phyloP scores from a whole-genome alignment of 2,797 vertebrate species.

The Acanthis flammea region DNA sequence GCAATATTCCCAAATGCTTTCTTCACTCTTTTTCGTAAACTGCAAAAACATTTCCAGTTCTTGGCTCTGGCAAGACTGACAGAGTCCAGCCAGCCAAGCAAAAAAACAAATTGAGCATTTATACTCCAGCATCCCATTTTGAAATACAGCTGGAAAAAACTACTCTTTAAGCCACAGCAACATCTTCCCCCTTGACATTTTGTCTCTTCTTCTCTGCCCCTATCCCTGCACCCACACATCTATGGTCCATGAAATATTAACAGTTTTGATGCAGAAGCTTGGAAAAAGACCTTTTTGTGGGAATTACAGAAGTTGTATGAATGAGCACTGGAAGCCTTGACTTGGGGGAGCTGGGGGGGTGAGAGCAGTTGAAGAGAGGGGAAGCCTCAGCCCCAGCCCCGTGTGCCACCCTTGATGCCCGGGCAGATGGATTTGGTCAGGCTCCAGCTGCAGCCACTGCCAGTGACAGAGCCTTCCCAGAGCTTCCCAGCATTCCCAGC shows the following conservation, averaged over 20 bases:
- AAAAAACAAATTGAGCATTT: neutral
- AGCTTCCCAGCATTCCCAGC: neutral
- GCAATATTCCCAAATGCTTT: slow-evolving; percentile 16
- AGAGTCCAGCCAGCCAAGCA: neutral
- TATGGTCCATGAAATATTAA: neutral
- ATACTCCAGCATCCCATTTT: neutral
- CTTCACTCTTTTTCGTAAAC: slow-evolving; percentile 2
- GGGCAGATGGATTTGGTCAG: neutral
- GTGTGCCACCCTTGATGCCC: rapidly evolving
- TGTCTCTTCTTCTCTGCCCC: neutral
- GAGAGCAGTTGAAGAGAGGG: neutral
- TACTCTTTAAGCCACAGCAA: neutral
- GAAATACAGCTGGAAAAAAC: neutral
- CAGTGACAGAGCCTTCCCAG: neutral
- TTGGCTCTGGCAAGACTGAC: neutral
- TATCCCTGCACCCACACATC: rapidly evolving
- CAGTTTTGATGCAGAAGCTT: neutral
- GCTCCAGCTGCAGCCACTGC: neutral
- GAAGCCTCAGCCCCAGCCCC: rapidly evolving
- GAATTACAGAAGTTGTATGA: neutral
- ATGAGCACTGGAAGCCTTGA: neutral
- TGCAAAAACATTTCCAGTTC: slow-evolving; percentile 12
- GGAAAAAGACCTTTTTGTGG: rapidly evolving
- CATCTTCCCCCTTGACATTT: neutral
- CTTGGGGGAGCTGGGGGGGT: rapidly evolving